A percentile compares a stretch with the other conserved stretches of the same genome.
These are phyloP conservation scores for Athene noctua DNA, from an alignment of 2,113 vertebrate genomes.

Conservation along the genomic window DNA sequence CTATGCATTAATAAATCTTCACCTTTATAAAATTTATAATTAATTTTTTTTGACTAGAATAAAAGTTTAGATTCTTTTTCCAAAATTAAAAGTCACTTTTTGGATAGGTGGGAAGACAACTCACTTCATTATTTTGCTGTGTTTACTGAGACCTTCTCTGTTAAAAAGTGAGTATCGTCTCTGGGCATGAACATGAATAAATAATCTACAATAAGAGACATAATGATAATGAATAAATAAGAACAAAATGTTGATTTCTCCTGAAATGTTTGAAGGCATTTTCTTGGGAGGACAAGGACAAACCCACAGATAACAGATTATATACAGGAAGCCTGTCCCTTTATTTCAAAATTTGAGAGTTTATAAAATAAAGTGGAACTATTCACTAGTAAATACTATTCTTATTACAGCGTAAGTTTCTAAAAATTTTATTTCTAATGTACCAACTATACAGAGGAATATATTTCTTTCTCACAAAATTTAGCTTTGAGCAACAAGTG, in stretches of 20 bases:
- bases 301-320: constrained; percentile 8
- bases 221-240: background rate
- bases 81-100: background rate
- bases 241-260: background rate
- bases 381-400: constrained; percentile 45
- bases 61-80: background rate
- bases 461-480: constrained; percentile 45
- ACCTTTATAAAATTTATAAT: background rate
- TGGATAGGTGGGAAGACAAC: background rate
- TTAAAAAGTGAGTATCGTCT: background rate
- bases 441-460: constrained; percentile 52
- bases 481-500: constrained; percentile 35
- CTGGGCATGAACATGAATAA: background rate
- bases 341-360: constrained; percentile 66
- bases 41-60: background rate
- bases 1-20: background rate
- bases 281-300: background rate
- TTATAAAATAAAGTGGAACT: constrained; percentile 59
- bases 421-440: constrained; percentile 3
- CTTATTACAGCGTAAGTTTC: constrained; percentile 22
- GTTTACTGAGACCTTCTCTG: background rate
- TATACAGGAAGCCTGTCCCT: constrained; percentile 38
- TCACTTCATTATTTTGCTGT: background rate
- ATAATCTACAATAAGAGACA: background rate
- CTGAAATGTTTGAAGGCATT: background rate